Evolutionary conservation across 2,113 vertebrate species (phyloP).

Genomic region (Illadopsis cleaveri): DNA sequence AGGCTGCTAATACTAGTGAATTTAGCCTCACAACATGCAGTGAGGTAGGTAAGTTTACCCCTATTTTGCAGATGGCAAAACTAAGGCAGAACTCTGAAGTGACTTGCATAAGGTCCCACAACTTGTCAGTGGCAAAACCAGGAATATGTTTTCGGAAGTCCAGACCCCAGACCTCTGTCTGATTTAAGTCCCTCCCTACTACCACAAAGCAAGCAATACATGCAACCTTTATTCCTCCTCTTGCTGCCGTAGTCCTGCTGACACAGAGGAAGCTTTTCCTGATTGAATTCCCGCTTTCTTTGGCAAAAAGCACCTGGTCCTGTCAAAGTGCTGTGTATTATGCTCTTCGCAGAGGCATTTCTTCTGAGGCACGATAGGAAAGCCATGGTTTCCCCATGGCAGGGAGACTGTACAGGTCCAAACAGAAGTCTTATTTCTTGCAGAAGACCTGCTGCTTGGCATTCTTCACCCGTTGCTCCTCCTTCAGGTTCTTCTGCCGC

Average conservation of each 20-base stretch:
- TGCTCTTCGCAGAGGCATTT: background rate
- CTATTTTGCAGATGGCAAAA: slow-evolving; percentile 44
- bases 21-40: slow-evolving; percentile 59
- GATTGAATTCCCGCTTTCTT: slow-evolving; percentile 40
- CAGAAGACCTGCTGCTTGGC: slow-evolving; percentile 80
- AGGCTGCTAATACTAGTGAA: slow-evolving; percentile 30
- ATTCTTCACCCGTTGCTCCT: slow-evolving; percentile 87
- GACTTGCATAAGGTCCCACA: background rate
- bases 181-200: background rate
- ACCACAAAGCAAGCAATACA: slow-evolving; percentile 29
- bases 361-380: slow-evolving; percentile 12
- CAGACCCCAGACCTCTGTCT: background rate
- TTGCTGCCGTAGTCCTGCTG: background rate
- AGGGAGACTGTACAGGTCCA: slow-evolving; percentile 19
- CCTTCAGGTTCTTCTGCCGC: slow-evolving; percentile 86
- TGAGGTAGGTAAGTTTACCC: slow-evolving; percentile 55
- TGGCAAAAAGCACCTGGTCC: slow-evolving; percentile 9
- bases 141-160: background rate
- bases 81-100: slow-evolving; percentile 32
- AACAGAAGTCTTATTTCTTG: slow-evolving; percentile 48
- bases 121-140: slow-evolving; percentile 11
- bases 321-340: slow-evolving; percentile 24
- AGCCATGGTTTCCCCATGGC: background rate
- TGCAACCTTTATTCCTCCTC: background rate
- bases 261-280: slow-evolving; percentile 22